Evolutionary conservation across 2,113 vertebrate species (phyloP).

Genomic region (Acrocephalus kingi): DNA sequence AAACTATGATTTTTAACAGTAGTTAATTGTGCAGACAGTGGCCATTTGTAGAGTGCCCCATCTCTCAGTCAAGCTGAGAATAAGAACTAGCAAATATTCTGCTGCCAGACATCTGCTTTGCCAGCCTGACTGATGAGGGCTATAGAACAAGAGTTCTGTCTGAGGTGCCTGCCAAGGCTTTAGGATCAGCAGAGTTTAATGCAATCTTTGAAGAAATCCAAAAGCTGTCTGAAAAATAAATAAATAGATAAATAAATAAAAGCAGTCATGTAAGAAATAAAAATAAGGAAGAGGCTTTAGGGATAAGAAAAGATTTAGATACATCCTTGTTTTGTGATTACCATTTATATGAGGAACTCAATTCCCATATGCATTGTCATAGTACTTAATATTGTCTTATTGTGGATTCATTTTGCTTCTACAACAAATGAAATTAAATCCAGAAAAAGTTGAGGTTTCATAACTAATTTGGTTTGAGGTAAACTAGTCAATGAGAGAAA

Average conservation of each 20-base stretch:
- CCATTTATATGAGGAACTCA: conserved; percentile 44
- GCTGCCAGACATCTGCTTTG: background rate
- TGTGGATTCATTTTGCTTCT: conserved; percentile 36
- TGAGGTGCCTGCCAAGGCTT: background rate
- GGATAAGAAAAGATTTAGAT: conserved; percentile 75
- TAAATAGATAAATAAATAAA: background rate
- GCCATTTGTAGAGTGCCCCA: background rate
- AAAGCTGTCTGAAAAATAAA: conserved; percentile 38
- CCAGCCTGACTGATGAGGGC: background rate
- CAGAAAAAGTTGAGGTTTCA: background rate
- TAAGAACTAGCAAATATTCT: background rate
- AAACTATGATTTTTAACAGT: background rate
- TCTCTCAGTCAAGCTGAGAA: background rate
- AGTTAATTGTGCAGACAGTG: background rate
- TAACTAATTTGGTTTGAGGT: conserved; percentile 41
- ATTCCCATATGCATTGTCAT: conserved; percentile 6
- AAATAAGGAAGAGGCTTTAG: conserved; percentile 69
- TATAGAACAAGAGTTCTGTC: background rate
- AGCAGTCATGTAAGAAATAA: conserved; percentile 52
- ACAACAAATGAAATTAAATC: conserved; percentile 61
- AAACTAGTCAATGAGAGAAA: conserved; percentile 79
- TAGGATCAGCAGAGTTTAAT: conserved; percentile 38
- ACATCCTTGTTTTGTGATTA: conserved; percentile 55
- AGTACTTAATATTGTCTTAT: conserved; percentile 19
- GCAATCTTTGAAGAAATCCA: conserved; percentile 21